A percentile compares a stretch with the other conserved stretches of the same genome.
Conservation (phyloP, 2,113 vertebrate genomes). For the Rhinichthys klamathensis region DNA sequence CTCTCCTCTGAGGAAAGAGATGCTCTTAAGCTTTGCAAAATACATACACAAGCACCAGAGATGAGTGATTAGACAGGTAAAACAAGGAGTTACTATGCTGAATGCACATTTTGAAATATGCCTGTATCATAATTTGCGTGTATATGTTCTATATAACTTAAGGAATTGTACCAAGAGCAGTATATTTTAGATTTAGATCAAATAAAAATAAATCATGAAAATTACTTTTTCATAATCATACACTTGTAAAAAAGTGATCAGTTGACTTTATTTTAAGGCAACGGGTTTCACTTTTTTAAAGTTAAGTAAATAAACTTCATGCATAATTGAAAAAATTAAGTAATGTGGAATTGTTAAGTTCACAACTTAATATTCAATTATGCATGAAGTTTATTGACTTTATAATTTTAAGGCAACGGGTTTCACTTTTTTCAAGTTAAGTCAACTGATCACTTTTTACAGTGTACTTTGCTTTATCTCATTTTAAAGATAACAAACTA, state of each 20-base stretch:
- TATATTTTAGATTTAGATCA: neutral
- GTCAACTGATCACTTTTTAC: too few species aligned
- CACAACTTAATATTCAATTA: too few species aligned
- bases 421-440: too few species aligned
- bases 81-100: neutral
- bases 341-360: too few species aligned
- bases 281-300: too few species aligned
- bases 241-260: too few species aligned
- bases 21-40: constrained; percentile 33
- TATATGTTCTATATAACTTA: neutral
- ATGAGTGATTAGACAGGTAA: constrained; percentile 35
- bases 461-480: neutral
- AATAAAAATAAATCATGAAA: neutral
- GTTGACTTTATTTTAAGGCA: too few species aligned
- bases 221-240: neutral
- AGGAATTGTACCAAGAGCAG: constrained; percentile 8
- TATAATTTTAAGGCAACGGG: too few species aligned
- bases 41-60: constrained; percentile 14
- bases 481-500: neutral
- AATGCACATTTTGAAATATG: constrained; percentile 29
- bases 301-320: too few species aligned
- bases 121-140: constrained; percentile 16
- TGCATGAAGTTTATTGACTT: too few species aligned
- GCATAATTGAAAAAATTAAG: too few species aligned
- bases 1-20: constrained; percentile 13